These are phyloP conservation scores for Lucilia cuprina DNA, from an alignment of 1,140 invertebrate genomes.

Conservation along the genomic window DNA sequence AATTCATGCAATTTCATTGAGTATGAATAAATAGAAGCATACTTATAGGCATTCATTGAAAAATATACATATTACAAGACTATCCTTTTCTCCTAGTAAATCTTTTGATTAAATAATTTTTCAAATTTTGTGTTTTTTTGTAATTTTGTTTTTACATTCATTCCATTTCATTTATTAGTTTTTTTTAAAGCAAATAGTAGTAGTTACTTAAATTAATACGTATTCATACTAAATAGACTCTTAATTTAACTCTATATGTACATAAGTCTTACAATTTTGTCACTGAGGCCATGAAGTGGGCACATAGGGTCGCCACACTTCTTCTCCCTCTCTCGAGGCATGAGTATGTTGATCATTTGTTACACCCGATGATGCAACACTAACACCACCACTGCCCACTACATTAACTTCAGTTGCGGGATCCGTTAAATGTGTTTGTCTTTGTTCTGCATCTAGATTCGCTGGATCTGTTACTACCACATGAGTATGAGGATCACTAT, in stretches of 20 bases:
- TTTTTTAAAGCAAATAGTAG: too few species aligned
- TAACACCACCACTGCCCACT: conserved; percentile 36
- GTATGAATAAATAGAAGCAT: too few species aligned
- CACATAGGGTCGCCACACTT: conserved; percentile 64
- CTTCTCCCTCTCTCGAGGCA: conserved; percentile 56
- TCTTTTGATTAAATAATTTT: too few species aligned
- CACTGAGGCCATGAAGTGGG: conserved; percentile 35
- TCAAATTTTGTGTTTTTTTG: too few species aligned
- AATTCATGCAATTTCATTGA: too few species aligned
- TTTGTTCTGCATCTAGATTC: conserved; percentile 44
- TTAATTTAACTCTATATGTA: conserved; percentile 34
- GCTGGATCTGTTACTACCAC: conserved; percentile 39
- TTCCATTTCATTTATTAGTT: too few species aligned
- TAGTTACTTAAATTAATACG: too few species aligned
- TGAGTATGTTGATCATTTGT: conserved; percentile 45
- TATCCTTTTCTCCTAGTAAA: too few species aligned
- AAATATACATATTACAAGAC: too few species aligned
- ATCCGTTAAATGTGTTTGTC: conserved; percentile 27
- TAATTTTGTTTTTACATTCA: too few species aligned
- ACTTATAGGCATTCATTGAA: too few species aligned
- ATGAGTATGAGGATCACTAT: conserved; percentile 23
- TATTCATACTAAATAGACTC: neutral
- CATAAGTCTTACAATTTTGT: conserved; percentile 35
- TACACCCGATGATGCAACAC: conserved; percentile 42
- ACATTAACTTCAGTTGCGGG: conserved; percentile 42